A percentile compares a stretch with the other conserved stretches of the same genome.
Conservation (phyloP, 2,888 invertebrate species). For the Herminia tarsipennalis region DNA sequence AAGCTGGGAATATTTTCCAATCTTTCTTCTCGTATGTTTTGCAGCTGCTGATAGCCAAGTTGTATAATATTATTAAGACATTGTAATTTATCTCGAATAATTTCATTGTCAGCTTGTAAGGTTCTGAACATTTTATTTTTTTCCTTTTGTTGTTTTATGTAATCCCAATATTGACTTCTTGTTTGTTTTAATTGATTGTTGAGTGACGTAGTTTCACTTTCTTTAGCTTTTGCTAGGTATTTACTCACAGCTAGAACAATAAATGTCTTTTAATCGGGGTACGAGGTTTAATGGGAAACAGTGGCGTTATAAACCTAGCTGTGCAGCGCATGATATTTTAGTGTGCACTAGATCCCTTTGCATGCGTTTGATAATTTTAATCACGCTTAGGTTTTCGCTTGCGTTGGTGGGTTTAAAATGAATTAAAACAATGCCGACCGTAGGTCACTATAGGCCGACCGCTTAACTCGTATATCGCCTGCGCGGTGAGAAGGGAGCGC, state of each 20-base stretch:
- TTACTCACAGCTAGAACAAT: conserved; percentile 57
- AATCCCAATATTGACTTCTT: conserved; percentile 49
- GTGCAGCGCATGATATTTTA: no score
- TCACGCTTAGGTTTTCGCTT: no score
- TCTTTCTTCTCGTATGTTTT: conserved; percentile 47
- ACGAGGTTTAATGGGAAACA: no score
- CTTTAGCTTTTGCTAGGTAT: conserved; percentile 54
- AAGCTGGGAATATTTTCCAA: conserved; percentile 42
- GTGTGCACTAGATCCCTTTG: no score
- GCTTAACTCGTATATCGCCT: no score
- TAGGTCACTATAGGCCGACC: no score
- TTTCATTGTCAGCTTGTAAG: conserved; percentile 48
- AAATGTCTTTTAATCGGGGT: no score
- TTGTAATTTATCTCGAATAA: conserved; percentile 48
- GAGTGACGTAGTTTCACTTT: conserved; percentile 49
- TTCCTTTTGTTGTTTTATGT: conserved; percentile 45
- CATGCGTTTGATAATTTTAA: no score
- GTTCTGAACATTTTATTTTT: conserved; percentile 40
- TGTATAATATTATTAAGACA: conserved; percentile 52
- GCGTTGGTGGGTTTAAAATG: no score
- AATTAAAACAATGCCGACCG: no score
- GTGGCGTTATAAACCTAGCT: no score
- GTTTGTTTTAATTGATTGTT: conserved; percentile 45
- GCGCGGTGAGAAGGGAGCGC: no score
- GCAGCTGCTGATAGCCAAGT: conserved; percentile 58